Percentiles rank a stretch among this genome's conserved stretches.
Evolutionary conservation across 2,888 invertebrate species (phyloP).

Genomic region (Philhelius pedissequus): DNA sequence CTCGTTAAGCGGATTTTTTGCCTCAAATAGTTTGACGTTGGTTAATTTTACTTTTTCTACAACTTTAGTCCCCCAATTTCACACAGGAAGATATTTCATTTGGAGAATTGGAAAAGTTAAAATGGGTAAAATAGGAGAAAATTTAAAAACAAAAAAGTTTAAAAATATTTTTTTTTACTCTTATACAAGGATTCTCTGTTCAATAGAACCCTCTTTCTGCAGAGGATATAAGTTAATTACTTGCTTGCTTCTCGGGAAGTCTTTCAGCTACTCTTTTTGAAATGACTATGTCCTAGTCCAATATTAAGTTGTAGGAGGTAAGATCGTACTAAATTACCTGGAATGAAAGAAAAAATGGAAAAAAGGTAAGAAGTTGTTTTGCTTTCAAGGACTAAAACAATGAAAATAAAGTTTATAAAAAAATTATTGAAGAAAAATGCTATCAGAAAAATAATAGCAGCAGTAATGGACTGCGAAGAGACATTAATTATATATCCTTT

Average conservation of each 20-base stretch:
- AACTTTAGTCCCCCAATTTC: neutral
- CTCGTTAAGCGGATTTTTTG: constrained; percentile 30
- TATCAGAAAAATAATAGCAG: constrained; percentile 41
- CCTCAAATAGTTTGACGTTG: neutral
- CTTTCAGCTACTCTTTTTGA: constrained; percentile 14
- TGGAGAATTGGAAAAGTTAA: constrained; percentile 5
- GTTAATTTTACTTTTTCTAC: neutral
- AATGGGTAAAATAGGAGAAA: neutral
- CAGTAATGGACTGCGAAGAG: constrained; percentile 31
- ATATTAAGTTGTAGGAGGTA: constrained; percentile 18
- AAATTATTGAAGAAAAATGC: neutral
- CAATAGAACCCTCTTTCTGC: neutral
- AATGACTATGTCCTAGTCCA: constrained; percentile 6
- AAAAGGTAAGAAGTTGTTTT: constrained; percentile 35
- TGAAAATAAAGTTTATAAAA: neutral
- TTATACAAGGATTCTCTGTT: neutral
- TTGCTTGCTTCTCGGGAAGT: neutral
- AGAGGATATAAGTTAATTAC: constrained; percentile 30
- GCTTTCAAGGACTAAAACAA: constrained; percentile 34
- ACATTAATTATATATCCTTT: constrained; percentile 49
- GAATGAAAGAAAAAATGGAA: constrained; percentile 18
- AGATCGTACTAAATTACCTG: constrained; percentile 55
- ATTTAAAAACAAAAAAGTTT: neutral
- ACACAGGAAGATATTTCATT: neutral
- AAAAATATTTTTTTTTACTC: neutral